These are phyloP conservation scores for Lamellibrachia satsuma DNA, from an alignment of 2,888 invertebrate genomes.

Conservation along the genomic window DNA sequence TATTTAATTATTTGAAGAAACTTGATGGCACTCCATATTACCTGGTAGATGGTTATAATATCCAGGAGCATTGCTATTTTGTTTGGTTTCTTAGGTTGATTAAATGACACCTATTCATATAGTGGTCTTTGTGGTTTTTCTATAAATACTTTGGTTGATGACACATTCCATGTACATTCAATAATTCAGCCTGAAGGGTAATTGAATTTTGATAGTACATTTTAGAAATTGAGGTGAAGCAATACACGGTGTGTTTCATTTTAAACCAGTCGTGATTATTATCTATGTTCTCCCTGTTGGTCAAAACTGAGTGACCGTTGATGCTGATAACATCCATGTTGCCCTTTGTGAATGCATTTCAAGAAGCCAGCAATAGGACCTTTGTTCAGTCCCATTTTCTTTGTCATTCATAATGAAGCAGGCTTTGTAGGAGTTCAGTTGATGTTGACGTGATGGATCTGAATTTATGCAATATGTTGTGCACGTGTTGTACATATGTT, in stretches of 20 bases:
- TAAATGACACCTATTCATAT: neutral
- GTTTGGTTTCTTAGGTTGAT: conserved; percentile 1
- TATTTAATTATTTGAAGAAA: neutral
- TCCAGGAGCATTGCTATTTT: neutral
- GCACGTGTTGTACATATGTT: neutral
- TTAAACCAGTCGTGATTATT: neutral
- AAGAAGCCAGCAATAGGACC: neutral
- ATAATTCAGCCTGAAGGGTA: neutral
- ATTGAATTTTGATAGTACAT: neutral
- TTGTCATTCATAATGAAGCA: neutral
- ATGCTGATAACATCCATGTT: neutral
- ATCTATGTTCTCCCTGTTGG: neutral
- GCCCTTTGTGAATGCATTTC: neutral
- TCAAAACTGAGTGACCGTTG: neutral
- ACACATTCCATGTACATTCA: neutral
- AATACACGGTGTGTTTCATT: neutral
- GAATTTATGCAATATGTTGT: neutral
- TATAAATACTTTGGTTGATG: neutral
- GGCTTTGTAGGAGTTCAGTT: neutral
- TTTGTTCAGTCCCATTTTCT: neutral
- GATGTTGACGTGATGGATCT: neutral
- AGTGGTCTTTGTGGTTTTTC: neutral
- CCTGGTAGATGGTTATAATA: neutral
- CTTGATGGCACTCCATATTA: neutral
- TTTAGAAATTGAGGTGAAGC: neutral